Evolutionary conservation across 2,888 invertebrate genomes (phyloP).

Genomic region (Andrena dorsata): DNA sequence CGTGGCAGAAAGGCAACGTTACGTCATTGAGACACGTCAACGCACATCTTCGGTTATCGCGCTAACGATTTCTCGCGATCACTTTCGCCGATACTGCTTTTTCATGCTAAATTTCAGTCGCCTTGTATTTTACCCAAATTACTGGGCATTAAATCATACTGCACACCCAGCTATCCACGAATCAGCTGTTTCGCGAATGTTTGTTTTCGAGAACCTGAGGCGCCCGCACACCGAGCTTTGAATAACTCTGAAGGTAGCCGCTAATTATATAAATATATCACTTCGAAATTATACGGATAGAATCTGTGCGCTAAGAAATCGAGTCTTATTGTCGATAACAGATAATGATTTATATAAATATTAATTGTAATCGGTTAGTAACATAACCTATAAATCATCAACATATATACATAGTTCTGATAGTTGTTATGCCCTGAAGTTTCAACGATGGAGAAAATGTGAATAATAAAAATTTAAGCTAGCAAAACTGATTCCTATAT

Average conservation of each 20-base stretch:
- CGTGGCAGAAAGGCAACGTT: slow-evolving; percentile 58
- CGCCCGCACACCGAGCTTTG: not conserved
- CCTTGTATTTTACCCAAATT: not conserved
- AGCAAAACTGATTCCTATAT: no score
- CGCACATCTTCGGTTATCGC: slow-evolving; percentile 61
- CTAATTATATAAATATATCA: slow-evolving; percentile 13
- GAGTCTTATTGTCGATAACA: not conserved
- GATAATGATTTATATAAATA: not conserved
- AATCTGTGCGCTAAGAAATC: not conserved
- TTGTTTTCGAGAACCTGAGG: slow-evolving; percentile 21
- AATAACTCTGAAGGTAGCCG: slow-evolving; percentile 39
- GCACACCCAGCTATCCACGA: slow-evolving; percentile 21
- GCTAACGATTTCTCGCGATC: slow-evolving; percentile 29
- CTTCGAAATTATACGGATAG: not conserved
- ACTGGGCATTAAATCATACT: not conserved
- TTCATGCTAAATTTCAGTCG: not conserved
- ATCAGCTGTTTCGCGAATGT: slow-evolving; percentile 52
- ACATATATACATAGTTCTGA: not conserved
- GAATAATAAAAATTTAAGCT: no score
- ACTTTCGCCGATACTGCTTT: slow-evolving; percentile 13
- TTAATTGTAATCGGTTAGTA: not conserved
- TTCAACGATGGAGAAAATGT: no score
- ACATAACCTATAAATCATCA: slow-evolving; percentile 41
- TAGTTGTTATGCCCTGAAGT: not conserved
- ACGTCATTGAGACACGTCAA: slow-evolving; percentile 81